Evolutionary conservation across 2,888 invertebrate genomes (phyloP).

Genomic region (Serrognathus titanus): DNA sequence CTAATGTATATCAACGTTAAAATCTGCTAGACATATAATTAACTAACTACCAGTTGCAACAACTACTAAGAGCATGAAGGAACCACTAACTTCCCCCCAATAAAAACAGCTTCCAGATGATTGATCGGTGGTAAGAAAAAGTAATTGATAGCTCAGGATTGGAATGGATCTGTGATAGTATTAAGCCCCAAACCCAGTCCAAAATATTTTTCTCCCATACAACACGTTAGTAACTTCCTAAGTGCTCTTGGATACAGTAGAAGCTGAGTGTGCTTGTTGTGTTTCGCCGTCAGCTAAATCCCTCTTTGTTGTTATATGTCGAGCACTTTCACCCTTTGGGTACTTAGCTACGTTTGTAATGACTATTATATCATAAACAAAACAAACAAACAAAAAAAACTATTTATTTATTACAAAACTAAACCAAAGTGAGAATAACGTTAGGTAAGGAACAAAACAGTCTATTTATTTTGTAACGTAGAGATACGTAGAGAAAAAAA

Average conservation of each 20-base stretch:
- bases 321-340: constrained; percentile 7
- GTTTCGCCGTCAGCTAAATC: neutral
- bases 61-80: neutral
- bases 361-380: neutral
- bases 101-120: neutral
- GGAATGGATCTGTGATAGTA: neutral
- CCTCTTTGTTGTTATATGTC: constrained; percentile 11
- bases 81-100: neutral
- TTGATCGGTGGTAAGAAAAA: neutral
- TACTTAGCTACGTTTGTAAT: constrained; percentile 8
- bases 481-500: constrained; percentile 21
- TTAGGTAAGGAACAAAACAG: constrained; percentile 21
- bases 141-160: neutral
- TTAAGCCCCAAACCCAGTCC: neutral
- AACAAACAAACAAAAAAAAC: constrained; percentile 19
- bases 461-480: constrained; percentile 27
- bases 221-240: neutral
- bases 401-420: constrained; percentile 29
- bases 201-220: neutral
- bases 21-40: constrained; percentile 10
- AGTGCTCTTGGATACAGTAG: neutral
- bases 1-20: constrained; percentile 3
- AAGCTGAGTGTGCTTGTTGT: neutral
- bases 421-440: constrained; percentile 28
- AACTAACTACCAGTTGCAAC: too few species aligned